These are phyloP conservation scores for Pygocentrus nattereri DNA, from an alignment of 2,797 vertebrate species.

Conservation along the genomic window DNA sequence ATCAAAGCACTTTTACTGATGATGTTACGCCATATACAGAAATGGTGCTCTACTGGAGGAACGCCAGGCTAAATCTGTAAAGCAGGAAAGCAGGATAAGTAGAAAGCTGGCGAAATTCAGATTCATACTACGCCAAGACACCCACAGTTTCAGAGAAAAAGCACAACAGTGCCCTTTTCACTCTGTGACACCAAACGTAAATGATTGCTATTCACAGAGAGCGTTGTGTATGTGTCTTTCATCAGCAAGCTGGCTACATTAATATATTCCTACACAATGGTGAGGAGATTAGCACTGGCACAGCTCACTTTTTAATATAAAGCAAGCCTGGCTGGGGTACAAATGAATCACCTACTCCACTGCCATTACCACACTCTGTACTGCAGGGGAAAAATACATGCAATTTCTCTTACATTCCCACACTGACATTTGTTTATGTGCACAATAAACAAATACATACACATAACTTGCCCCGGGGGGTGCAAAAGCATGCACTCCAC, in stretches of 20 bases:
- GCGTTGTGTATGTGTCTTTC: slow-evolving; percentile 14
- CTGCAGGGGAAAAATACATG: not conserved
- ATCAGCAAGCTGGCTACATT: slow-evolving; percentile 27
- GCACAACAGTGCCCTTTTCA: not conserved
- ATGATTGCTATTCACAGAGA: not conserved
- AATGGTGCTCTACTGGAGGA: not conserved
- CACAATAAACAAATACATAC: not conserved
- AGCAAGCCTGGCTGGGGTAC: slow-evolving; percentile 11
- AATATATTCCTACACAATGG: slow-evolving; percentile 22
- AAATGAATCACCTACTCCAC: slow-evolving; percentile 21
- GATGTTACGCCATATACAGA: not conserved
- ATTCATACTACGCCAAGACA: not conserved
- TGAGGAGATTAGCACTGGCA: slow-evolving; percentile 41
- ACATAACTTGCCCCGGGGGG: not conserved
- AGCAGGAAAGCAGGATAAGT: not conserved
- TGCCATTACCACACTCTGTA: slow-evolving; percentile 1
- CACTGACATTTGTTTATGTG: not conserved
- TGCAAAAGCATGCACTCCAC: not conserved
- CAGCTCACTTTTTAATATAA: slow-evolving; percentile 20
- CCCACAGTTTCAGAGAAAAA: not conserved
- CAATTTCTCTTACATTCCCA: not conserved
- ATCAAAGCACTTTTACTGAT: not conserved
- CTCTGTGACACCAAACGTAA: not conserved
- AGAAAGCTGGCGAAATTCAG: not conserved
- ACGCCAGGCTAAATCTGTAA: not conserved